A percentile compares a stretch with the other conserved stretches of the same genome.
phyloP scores from a whole-genome alignment of 2,113 vertebrate species.

The Polyodon spathula region DNA sequence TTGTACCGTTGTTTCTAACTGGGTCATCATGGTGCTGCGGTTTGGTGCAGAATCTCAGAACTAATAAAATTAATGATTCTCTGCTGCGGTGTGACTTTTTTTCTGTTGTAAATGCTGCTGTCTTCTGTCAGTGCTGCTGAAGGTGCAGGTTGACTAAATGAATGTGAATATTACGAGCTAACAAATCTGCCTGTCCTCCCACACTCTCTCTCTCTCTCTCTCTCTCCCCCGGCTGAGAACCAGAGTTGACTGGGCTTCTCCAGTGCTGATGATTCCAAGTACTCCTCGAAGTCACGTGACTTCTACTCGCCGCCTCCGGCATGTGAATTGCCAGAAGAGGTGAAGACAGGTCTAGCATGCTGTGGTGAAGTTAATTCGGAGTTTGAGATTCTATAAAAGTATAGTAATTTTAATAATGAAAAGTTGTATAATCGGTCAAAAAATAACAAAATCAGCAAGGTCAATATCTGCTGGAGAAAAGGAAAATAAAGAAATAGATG shows the following conservation, averaged over 20 bases:
- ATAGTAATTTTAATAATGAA: no score
- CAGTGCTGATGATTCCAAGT: slow-evolving; percentile 5
- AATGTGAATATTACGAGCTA: slow-evolving; percentile 7
- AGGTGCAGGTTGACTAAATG: background rate
- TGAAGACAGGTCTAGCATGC: background rate
- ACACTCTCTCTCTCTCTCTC: slow-evolving; percentile 11
- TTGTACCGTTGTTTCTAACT: slow-evolving; percentile 62
- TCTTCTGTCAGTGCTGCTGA: slow-evolving; percentile 9
- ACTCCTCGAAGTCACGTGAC: slow-evolving; percentile 17
- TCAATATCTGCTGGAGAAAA: no score
- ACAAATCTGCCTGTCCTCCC: slow-evolving; percentile 15
- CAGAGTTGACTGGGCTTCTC: slow-evolving; percentile 11
- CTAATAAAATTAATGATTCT: background rate
- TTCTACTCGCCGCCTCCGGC: no score
- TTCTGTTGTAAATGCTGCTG: slow-evolving; percentile 12
- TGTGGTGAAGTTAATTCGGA: background rate
- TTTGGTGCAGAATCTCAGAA: background rate
- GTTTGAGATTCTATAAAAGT: no score
- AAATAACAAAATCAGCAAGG: no score
- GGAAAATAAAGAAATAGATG: no score
- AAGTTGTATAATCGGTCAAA: no score
- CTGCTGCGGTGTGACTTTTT: background rate
- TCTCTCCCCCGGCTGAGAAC: slow-evolving; percentile 13
- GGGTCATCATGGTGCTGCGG: slow-evolving; percentile 47
- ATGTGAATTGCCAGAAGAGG: background rate